Base-by-base conservation (phyloP, 2,888 invertebrate genomes). In the Andrena minutula region DNA sequence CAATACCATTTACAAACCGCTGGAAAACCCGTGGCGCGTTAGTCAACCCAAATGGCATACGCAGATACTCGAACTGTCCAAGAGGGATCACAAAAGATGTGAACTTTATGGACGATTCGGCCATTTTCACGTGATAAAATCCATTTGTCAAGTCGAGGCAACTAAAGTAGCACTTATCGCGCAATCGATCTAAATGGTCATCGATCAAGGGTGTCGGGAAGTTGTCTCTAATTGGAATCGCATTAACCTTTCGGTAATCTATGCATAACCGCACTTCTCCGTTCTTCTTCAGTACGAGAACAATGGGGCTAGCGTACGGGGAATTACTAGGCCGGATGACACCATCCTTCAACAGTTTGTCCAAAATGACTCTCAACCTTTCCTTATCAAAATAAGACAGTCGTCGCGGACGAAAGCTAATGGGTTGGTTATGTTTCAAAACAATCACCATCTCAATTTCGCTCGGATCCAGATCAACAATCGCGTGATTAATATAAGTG, bases 181-280 rank as follows among this genome's bases (percentile, higher is more conserved):
- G 23, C n/a, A 79, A 47, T 0, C 5, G 41, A 66, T 79, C 75
- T 0, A 75, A 7, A 10, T 79, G 20, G 30, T 79, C 75, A 0
- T 79, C 71, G n/a, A 79, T 79, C 1, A 79, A 0, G 0, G 26
- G 66, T 0, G 26, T 23, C 1, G 71, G 79, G 32, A 51, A 75
- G 26, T 75, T 66, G 53, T 75, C 75, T 20, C 28, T 65, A 10
- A 71, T 16, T 0, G 71, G 66, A 0, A 79, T 70, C 7, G 65
- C 49, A 26, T 79, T 79, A 2, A 74, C 0, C n/a, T 64, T 49
- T 1, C 74, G 41, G 12, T n/a, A n/a, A n/a, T n/a, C n/a, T n/a
- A n/a, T n/a, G n/a, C n/a, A n/a, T n/a, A n/a, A n/a, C n/a, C n/a
- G n/a, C n/a, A n/a, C n/a, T n/a, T n/a, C n/a, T n/a, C n/a, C n/a